Percentiles rank a stretch among this genome's conserved stretches.
Conservation (phyloP, 2,797 vertebrate genomes). For the Tiaroga cobitis region DNA sequence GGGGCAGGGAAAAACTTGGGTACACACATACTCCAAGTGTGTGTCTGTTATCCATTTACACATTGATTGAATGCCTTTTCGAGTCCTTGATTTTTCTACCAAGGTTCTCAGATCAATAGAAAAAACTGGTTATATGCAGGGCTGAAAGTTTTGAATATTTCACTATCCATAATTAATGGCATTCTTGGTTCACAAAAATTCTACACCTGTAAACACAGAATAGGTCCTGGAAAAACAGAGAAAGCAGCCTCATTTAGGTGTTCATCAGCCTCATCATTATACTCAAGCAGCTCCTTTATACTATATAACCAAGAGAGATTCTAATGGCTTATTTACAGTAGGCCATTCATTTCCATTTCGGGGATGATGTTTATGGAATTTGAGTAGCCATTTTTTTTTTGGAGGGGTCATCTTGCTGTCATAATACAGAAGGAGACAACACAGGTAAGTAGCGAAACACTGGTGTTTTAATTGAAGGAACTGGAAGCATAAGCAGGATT, state of each 20-base stretch:
- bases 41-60: slow-evolving; percentile 10
- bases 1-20: slow-evolving; percentile 20
- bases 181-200: slow-evolving; percentile 17
- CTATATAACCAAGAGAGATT: neutral
- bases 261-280: neutral
- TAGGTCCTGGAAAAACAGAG: neutral
- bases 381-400: neutral
- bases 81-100: slow-evolving; percentile 38
- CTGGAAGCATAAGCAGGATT: too few species aligned
- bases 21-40: neutral
- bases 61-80: slow-evolving; percentile 20
- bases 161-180: neutral
- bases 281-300: neutral
- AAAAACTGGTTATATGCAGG: slow-evolving; percentile 10
- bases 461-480: too few species aligned
- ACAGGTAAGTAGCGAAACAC: too few species aligned
- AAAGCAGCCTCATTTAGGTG: neutral
- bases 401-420: neutral
- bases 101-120: slow-evolving; percentile 27
- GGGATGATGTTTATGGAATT: neutral
- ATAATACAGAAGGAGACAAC: too few species aligned
- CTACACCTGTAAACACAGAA: slow-evolving; percentile 15
- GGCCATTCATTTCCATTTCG: neutral
- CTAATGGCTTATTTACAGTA: neutral
- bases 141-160: neutral